Base-by-base conservation (phyloP, 2,797 vertebrate genomes). In the Smutsia temminckii region DNA sequence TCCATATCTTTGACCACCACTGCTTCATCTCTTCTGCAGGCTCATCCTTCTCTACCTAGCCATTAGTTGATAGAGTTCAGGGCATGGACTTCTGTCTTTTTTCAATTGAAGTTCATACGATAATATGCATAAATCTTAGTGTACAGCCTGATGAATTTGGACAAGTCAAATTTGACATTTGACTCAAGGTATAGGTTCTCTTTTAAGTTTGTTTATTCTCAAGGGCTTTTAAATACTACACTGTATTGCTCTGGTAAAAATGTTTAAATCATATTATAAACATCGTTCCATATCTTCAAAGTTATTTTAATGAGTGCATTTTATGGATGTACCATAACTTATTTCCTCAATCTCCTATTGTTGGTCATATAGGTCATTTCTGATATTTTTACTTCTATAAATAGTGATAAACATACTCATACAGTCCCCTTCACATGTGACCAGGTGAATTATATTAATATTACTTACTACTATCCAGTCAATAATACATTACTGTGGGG, bases 311-410 rank as follows among this genome's bases (percentile, higher is more conserved):
- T 66, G 21, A 29, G 37, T 85, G 2, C 20, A 12, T 55, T 21
- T 53, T 85, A n/a, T n/a, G 40, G 8, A 37, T 61, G 3, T 85
- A 34, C 17, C 66, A 46, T 88, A 64, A 75, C 40, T 85, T 89
- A 69, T 37, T 94, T 55, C 40, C 13, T 14, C n/a, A 29, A 0
- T 84, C 51, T 27, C 37, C 68, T 89, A 8, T 27, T 80, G 6
- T 81, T 68, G 18, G 32, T 61, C 32, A 34, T 25, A 5, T 84
- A 74, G 16, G 16, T 88, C 64, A 42, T 91, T 91, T 85, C 49
- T 78, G 93, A 92, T 74, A 83, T 79, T 90, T 95, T 68, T 66
- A 37, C 16, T 78, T 92, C 77, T 59, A 72, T 72, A 78, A 89
- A 37, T 63, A 94, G 20, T 77, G 63, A 49, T 32, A 17, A 75